Evolutionary conservation across 1,140 invertebrate species (phyloP).

Genomic region (Drosophila chauvacae): DNA sequence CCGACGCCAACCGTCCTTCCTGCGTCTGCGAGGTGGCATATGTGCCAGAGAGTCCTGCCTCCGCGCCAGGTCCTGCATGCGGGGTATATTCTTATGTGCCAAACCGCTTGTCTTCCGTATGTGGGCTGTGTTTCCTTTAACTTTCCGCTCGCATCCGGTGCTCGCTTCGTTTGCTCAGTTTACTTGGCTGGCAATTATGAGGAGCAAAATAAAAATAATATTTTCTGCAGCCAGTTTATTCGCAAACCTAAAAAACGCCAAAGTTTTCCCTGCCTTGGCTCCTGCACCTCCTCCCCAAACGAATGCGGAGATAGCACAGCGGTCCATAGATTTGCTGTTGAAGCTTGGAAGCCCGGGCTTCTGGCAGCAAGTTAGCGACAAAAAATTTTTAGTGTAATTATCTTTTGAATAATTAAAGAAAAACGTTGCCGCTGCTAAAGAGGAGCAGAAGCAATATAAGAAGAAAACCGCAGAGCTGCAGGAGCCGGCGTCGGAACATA

Average conservation of each 20-base stretch:
- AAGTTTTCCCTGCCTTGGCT: slow-evolving; percentile 22
- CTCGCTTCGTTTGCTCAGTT: slow-evolving; percentile 43
- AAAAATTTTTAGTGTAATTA: slow-evolving; percentile 76
- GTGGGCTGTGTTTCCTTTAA: slow-evolving; percentile 75
- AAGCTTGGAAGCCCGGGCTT: slow-evolving; percentile 47
- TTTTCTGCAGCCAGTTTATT: slow-evolving; percentile 70
- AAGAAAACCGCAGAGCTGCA: slow-evolving; percentile 37
- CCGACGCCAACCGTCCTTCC: not conserved
- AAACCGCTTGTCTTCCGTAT: slow-evolving; percentile 72
- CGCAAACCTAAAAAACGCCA: slow-evolving; percentile 32
- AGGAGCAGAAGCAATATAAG: slow-evolving; percentile 49
- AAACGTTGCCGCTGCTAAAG: slow-evolving; percentile 73
- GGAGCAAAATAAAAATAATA: slow-evolving; percentile 71
- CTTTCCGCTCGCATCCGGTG: slow-evolving; percentile 64
- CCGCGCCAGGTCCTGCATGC: not conserved
- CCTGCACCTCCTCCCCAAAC: not conserved
- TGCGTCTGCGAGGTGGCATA: slow-evolving; percentile 24
- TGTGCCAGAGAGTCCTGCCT: slow-evolving; percentile 26
- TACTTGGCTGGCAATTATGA: slow-evolving; percentile 71
- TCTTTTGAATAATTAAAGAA: slow-evolving; percentile 83
- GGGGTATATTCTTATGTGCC: slow-evolving; percentile 67
- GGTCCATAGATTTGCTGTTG: slow-evolving; percentile 68
- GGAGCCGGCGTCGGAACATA: slow-evolving; percentile 53
- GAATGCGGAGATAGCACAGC: slow-evolving; percentile 23
- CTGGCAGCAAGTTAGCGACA: slow-evolving; percentile 64